Percentiles rank a stretch among this genome's conserved stretches.
Conservation (phyloP, 2,888 invertebrate genomes). For the Diaphora mendica region DNA sequence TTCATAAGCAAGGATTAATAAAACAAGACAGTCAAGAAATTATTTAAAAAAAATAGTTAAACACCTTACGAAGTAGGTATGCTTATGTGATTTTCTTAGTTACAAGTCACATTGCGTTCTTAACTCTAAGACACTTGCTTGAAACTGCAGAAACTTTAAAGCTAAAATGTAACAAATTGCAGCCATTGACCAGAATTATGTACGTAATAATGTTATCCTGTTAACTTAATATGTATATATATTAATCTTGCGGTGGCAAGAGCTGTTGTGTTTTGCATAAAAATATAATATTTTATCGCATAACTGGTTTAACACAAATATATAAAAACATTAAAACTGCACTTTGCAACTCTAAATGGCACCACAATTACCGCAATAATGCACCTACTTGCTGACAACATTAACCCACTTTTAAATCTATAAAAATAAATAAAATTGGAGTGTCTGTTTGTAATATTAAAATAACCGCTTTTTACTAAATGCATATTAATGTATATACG, state of each 20-base stretch:
- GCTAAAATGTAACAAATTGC: background rate
- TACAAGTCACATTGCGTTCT: background rate
- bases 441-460: too few species aligned
- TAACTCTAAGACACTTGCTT: background rate
- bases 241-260: too few species aligned
- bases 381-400: background rate
- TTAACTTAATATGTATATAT: background rate
- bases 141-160: background rate
- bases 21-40: background rate
- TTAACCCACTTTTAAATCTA: background rate
- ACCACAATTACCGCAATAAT: background rate
- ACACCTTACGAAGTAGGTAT: background rate
- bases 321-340: background rate
- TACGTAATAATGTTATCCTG: background rate
- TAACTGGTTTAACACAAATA: background rate
- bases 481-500: too few species aligned
- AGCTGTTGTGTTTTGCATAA: background rate
- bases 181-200: background rate
- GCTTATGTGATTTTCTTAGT: background rate
- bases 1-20: too few species aligned
- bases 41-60: background rate
- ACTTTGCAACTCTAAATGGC: background rate
- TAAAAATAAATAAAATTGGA: too few species aligned
- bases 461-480: too few species aligned
- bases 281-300: background rate